Base-by-base conservation (phyloP, 2,888 invertebrate genomes). In the Noctua pronuba region DNA sequence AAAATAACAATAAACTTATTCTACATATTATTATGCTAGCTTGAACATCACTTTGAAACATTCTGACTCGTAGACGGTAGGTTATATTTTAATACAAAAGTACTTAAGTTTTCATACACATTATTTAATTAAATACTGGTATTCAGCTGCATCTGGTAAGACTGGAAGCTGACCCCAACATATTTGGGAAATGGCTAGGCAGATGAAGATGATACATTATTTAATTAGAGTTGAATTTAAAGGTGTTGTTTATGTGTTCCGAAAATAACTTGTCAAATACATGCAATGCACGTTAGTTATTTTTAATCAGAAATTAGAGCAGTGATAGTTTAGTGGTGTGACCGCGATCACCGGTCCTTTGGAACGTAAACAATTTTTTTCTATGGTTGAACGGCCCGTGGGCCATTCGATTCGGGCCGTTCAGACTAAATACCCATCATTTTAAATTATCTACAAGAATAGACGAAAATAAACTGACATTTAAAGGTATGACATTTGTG, bases 1-100 rank as follows among this genome's bases (percentile, higher is more conserved):
- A 31, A 60, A 75, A 75, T 46, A 38, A 75, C 10, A 31, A 60
- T 75, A 28, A 31, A 75, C 18, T 46, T 75, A 46, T 46, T 60
- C 58, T 58, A 13, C 16, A 58, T 13, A 13, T 60, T 13, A 13
- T 60, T 46, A 60, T 60, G 21, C 55, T 44, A 35, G 18, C 44
- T 13, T 10, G 46, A 38, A 60, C 28, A 24, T 46, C 5, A 24
- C 24, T 75, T 18, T 38, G 18, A 46, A 44, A 13, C 8, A 38
- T 75, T 75, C 28, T 3, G 2, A 38, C 58, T 75, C 60, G 46
- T 28, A 55, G 67, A 11, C 24, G 11, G 28, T 31, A 11, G 3
- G 35, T 11, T 74, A 35, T 11, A 55, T n/a, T 74, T 74, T 24
- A 58, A 75, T 24, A 21, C n/a, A 28, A 58, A 75, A 18, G 13